phyloP scores from a whole-genome alignment of 2,113 vertebrate genomes.

The Ptyas mucosa region DNA sequence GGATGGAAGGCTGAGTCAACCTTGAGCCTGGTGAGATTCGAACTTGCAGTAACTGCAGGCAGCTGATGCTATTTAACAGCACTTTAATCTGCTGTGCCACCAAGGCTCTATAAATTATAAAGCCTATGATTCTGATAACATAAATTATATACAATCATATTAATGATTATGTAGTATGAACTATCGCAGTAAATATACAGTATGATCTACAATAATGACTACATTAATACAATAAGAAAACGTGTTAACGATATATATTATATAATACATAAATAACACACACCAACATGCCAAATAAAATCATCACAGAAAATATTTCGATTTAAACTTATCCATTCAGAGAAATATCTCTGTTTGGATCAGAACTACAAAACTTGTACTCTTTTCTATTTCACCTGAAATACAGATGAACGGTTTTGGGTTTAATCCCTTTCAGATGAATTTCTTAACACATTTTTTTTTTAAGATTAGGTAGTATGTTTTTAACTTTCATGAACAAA shows the following conservation, averaged over 20 bases:
- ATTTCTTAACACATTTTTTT: conserved; percentile 15
- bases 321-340: not conserved
- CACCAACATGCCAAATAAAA: not conserved
- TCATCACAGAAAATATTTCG: not conserved
- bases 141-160: not conserved
- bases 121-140: not conserved
- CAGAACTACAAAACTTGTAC: not conserved
- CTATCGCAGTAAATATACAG: not conserved
- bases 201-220: not conserved
- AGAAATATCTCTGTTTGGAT: not conserved
- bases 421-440: conserved; percentile 37
- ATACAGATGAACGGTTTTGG: not conserved
- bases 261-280: not conserved
- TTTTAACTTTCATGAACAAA: conserved; percentile 21
- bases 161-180: not conserved
- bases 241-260: not conserved
- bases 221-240: not conserved
- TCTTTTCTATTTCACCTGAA: not conserved
- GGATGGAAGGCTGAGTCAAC: no score
- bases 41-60: no score
- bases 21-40: no score
- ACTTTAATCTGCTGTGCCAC: no score
- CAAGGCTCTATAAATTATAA: no score
- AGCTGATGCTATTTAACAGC: no score
- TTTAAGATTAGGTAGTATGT: conserved; percentile 21